Percentiles rank a stretch among this genome's conserved stretches.
These are phyloP conservation scores for Lissocephala sabroskyi DNA, from an alignment of 2,888 invertebrate genomes.

Conservation along the genomic window DNA sequence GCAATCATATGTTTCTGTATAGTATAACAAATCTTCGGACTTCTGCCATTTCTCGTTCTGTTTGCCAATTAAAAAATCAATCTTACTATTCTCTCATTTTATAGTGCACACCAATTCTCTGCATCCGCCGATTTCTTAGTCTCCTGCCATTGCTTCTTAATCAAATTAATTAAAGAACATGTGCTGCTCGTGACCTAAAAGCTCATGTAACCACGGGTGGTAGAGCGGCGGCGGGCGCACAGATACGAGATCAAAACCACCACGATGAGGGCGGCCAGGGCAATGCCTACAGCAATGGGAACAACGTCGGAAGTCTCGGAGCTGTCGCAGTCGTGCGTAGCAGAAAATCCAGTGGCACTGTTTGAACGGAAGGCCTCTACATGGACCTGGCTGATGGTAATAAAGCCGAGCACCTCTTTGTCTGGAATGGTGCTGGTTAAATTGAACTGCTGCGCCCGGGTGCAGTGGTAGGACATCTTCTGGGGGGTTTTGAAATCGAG, in stretches of 20 bases:
- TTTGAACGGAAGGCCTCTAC: slow-evolving; percentile 81
- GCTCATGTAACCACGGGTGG: slow-evolving; percentile 82
- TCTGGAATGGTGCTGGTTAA: slow-evolving; percentile 70
- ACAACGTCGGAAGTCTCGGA: slow-evolving; percentile 89
- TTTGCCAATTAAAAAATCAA: slow-evolving; percentile 59
- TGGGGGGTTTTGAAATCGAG: slow-evolving; percentile 76
- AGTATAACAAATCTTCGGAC: no score
- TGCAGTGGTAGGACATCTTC: slow-evolving; percentile 83
- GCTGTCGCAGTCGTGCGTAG: slow-evolving; percentile 82
- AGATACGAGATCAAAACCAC: slow-evolving; percentile 95
- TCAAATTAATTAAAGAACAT: no score
- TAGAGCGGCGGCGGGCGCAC: slow-evolving; percentile 89
- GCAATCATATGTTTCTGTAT: no score
- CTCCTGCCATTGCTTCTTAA: background rate
- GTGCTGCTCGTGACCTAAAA: slow-evolving; percentile 33
- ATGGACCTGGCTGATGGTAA: slow-evolving; percentile 79
- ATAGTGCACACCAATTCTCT: slow-evolving; percentile 19
- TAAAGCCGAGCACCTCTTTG: slow-evolving; percentile 69
- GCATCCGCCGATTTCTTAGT: slow-evolving; percentile 5
- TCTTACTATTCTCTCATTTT: slow-evolving; percentile 59
- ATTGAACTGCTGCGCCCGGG: slow-evolving; percentile 75
- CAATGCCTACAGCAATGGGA: slow-evolving; percentile 97
- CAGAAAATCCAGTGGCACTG: slow-evolving; percentile 76
- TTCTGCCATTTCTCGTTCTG: slow-evolving; percentile 25
- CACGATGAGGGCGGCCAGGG: slow-evolving; percentile 81